Conservation (phyloP, 2,888 invertebrate species). For the Drosophila mayaguana region DNA sequence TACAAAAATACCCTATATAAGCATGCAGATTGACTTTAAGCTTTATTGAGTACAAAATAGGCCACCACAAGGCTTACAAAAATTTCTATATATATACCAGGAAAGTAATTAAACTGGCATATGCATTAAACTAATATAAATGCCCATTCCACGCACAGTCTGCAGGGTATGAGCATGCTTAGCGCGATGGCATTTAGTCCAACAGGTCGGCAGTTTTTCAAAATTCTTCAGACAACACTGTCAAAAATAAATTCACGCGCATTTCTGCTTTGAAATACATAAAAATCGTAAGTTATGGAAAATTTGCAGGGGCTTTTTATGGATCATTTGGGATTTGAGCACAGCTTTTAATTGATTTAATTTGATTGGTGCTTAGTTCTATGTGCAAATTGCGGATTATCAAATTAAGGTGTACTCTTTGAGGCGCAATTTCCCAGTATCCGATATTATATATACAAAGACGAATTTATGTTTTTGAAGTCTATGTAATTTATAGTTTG, state of each 20-base stretch:
- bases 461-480: conserved; percentile 22
- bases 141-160: not conserved
- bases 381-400: not conserved
- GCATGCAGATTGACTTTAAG: too few relatives aligned
- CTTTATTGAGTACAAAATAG: not conserved
- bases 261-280: conserved; percentile 24
- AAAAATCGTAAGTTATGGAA: conserved; percentile 64
- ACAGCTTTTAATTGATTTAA: conserved; percentile 59
- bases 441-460: not conserved
- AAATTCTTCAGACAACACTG: conserved; percentile 61
- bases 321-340: conserved; percentile 69
- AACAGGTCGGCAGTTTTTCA: conserved; percentile 70
- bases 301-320: conserved; percentile 55
- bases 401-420: conserved; percentile 9
- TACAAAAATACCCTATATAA: not conserved
- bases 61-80: too few relatives aligned
- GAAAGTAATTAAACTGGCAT: too few relatives aligned
- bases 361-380: conserved; percentile 34
- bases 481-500: conserved; percentile 56
- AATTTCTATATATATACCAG: too few relatives aligned
- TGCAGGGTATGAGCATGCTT: conserved; percentile 29
- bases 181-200: conserved; percentile 23
- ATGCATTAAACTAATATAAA: too few relatives aligned
- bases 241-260: conserved; percentile 61
- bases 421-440: not conserved